A percentile compares a stretch with the other conserved stretches of the same genome.
Conservation (phyloP, 1,140 invertebrate genomes). For the Ostrea edulis region DNA sequence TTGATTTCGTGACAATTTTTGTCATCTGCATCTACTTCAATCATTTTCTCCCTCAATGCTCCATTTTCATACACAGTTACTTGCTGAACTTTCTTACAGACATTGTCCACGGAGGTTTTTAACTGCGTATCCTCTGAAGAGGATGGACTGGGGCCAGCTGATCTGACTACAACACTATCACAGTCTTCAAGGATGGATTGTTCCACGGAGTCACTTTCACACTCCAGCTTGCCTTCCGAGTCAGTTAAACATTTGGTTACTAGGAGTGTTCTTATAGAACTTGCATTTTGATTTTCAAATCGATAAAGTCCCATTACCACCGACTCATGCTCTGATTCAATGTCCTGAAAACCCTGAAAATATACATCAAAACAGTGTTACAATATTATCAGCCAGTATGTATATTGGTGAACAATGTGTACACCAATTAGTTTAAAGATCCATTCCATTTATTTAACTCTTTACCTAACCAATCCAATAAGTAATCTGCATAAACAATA, state of each 20-base stretch:
- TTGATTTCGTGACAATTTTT: slow-evolving; percentile 47
- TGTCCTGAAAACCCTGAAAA: slow-evolving; percentile 77
- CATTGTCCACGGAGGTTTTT: neutral
- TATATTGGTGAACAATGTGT: too few relatives aligned
- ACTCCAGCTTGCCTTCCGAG: neutral
- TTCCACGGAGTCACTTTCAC: neutral
- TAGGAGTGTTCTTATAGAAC: slow-evolving; percentile 88
- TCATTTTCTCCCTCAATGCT: slow-evolving; percentile 57
- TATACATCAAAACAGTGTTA: neutral
- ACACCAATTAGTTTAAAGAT: too few relatives aligned
- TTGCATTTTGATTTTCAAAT: slow-evolving; percentile 91
- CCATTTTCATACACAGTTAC: slow-evolving; percentile 64
- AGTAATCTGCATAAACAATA: too few relatives aligned
- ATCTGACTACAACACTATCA: neutral
- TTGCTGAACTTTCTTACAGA: slow-evolving; percentile 56
- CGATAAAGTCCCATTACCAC: slow-evolving; percentile 89
- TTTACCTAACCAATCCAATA: too few relatives aligned
- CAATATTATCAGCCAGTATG: neutral
- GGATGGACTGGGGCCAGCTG: neutral
- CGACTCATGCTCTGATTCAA: slow-evolving; percentile 89
- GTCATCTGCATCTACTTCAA: slow-evolving; percentile 61
- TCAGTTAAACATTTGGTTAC: slow-evolving; percentile 84
- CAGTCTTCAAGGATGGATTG: neutral
- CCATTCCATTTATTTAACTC: too few relatives aligned
- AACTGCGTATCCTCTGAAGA: neutral